These are phyloP conservation scores for Pyrocoelia pectoralis DNA, from an alignment of 2,888 invertebrate species.

Conservation along the genomic window DNA sequence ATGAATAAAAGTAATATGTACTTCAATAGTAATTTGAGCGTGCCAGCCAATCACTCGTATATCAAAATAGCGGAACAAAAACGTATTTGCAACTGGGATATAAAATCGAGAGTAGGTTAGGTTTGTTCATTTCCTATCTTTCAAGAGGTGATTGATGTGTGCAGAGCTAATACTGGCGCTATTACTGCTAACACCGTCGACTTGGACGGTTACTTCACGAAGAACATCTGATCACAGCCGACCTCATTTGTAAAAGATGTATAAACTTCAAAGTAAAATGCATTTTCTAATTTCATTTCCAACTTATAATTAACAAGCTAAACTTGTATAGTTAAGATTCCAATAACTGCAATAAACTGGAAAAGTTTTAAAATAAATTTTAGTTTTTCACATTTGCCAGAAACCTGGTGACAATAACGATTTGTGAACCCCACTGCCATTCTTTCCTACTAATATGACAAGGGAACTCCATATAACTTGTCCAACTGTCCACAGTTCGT, in stretches of 20 bases:
- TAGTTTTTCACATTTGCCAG: constrained; percentile 44
- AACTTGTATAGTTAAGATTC: constrained; percentile 22
- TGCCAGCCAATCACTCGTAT: constrained; percentile 44
- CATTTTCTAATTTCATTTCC: constrained; percentile 5
- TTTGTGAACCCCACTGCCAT: constrained; percentile 48
- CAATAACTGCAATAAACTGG: constrained; percentile 38
- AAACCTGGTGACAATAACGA: constrained; percentile 51
- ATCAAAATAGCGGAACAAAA: constrained; percentile 40
- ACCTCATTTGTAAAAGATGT: constrained; percentile 25
- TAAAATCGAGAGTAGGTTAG: constrained; percentile 54
- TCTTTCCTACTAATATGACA: constrained; percentile 49
- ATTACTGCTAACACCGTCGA: constrained; percentile 9
- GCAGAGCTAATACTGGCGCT: constrained; percentile 40
- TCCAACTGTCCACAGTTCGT: constrained; percentile 48
- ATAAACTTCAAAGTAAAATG: constrained; percentile 15
- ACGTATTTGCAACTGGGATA: constrained; percentile 48
- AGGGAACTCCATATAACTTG: constrained; percentile 51
- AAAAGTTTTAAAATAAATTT: constrained; percentile 51
- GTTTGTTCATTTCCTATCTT: constrained; percentile 61
- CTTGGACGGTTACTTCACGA: constrained; percentile 26
- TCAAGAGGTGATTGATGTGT: constrained; percentile 59
- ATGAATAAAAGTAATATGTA: constrained; percentile 18
- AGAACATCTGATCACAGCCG: constrained; percentile 24
- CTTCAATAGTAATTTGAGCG: constrained; percentile 36
- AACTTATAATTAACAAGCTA: constrained; percentile 23